Percentiles rank a stretch among this genome's conserved stretches.
These are phyloP conservation scores for Pachyramphus minor DNA, from an alignment of 2,113 vertebrate genomes.

Conservation along the genomic window DNA sequence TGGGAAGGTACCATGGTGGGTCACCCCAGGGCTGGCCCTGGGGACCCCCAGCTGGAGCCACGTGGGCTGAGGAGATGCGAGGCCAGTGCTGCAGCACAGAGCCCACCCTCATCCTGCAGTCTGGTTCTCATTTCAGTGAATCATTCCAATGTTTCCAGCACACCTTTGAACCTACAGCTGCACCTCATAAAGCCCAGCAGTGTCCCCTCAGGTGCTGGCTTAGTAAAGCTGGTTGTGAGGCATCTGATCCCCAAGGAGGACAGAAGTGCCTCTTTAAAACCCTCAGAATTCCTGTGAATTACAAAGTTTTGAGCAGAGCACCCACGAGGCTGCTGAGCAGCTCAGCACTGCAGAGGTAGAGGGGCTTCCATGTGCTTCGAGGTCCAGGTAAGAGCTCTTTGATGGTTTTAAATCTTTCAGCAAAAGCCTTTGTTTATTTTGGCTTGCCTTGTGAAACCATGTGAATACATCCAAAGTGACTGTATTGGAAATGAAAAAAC, in stretches of 20 bases:
- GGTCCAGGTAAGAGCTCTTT: not conserved
- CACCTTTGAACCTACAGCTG: not conserved
- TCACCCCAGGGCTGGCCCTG: not conserved
- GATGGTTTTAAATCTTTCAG: not conserved
- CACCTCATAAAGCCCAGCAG: not conserved
- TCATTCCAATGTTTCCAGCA: not conserved
- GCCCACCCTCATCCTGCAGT: accelerated
- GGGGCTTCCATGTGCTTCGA: not conserved
- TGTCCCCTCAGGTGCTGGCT: not conserved
- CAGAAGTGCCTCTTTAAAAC: not conserved
- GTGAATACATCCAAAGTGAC: not conserved
- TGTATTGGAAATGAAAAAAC: not conserved
- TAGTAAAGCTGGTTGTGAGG: not conserved
- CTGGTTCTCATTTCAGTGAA: not conserved
- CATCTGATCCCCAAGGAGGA: not conserved
- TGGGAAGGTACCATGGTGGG: accelerated
- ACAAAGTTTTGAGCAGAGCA: not conserved
- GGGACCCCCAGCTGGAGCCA: accelerated
- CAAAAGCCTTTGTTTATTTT: not conserved
- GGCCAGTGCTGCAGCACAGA: not conserved
- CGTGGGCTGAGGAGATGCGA: accelerated
- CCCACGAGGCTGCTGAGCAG: not conserved
- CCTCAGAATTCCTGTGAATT: not conserved
- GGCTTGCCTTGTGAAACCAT: not conserved
- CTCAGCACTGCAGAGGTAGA: not conserved